These are phyloP conservation scores for Caranx ignobilis DNA, from an alignment of 2,113 vertebrate species.

Conservation along the genomic window DNA sequence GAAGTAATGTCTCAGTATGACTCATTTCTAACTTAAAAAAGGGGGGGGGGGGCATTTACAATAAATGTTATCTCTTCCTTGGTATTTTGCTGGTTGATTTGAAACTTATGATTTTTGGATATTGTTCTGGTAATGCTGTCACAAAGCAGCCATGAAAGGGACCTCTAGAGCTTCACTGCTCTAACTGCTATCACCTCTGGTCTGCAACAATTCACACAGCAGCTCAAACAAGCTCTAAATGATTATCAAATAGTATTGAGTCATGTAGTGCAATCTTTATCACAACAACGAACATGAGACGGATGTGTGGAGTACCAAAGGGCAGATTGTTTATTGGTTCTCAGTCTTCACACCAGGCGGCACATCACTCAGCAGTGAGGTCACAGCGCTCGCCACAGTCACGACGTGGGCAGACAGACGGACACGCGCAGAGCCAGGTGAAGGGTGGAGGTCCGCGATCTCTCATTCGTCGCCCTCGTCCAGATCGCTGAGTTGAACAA, in stretches of 20 bases:
- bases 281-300: conserved; percentile 31
- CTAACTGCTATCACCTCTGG: background rate
- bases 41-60: background rate
- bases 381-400: conserved; percentile 87
- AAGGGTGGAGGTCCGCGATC: conserved; percentile 50
- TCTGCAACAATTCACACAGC: background rate
- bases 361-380: conserved; percentile 89
- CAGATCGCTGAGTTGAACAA: conserved; percentile 24
- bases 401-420: conserved; percentile 48
- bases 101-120: background rate
- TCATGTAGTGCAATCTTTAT: conserved; percentile 70
- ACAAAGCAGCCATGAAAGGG: background rate
- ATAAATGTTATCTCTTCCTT: background rate
- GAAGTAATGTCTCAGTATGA: background rate
- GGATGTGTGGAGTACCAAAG: conserved; percentile 79
- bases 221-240: conserved; percentile 78
- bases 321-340: conserved; percentile 84
- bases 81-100: background rate
- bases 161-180: background rate
- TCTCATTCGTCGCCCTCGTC: conserved; percentile 31
- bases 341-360: conserved; percentile 79
- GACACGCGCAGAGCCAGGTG: conserved; percentile 47
- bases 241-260: conserved; percentile 80
- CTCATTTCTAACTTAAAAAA: background rate
- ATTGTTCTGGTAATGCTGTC: background rate